These are phyloP conservation scores for Dilophus febrilis DNA, from an alignment of 2,888 invertebrate species.

Conservation along the genomic window DNA sequence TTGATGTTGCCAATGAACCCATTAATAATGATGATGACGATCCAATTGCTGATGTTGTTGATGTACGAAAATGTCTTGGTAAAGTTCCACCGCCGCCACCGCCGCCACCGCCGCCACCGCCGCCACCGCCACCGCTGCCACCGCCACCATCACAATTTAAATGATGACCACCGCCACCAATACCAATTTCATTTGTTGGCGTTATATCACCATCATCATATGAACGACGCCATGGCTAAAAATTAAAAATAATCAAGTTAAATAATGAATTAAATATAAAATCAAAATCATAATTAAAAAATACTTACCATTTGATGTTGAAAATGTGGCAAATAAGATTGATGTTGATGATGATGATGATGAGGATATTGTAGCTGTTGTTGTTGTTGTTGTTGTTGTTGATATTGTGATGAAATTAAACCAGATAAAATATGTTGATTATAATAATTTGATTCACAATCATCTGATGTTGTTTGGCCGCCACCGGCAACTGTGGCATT, in stretches of 20 bases:
- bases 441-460: not conserved
- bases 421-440: slow-evolving; percentile 14
- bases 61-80: slow-evolving; percentile 52
- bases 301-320: slow-evolving; percentile 15
- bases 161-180: slow-evolving; percentile 22
- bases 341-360: not conserved
- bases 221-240: slow-evolving; percentile 48
- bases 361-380: slow-evolving; percentile 12
- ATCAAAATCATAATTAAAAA: not conserved
- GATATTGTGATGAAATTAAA: slow-evolving; percentile 7
- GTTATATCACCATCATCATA: slow-evolving; percentile 85
- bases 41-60: not conserved
- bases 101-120: slow-evolving; percentile 9
- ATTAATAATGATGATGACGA: too few relatives aligned
- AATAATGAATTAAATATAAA: not conserved
- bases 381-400: slow-evolving; percentile 14
- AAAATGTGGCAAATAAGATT: too few relatives aligned
- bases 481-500: not conserved
- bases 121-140: slow-evolving; percentile 16
- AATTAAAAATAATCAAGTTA: not conserved
- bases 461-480: not conserved
- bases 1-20: slow-evolving; percentile 4
- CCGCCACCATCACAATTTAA: slow-evolving; percentile 44
- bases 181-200: slow-evolving; percentile 58
- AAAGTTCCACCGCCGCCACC: slow-evolving; percentile 69